A percentile compares a stretch with the other conserved stretches of the same genome.
These are phyloP conservation scores for Synergus japonicus DNA, from an alignment of 2,888 invertebrate species.

Conservation along the genomic window DNA sequence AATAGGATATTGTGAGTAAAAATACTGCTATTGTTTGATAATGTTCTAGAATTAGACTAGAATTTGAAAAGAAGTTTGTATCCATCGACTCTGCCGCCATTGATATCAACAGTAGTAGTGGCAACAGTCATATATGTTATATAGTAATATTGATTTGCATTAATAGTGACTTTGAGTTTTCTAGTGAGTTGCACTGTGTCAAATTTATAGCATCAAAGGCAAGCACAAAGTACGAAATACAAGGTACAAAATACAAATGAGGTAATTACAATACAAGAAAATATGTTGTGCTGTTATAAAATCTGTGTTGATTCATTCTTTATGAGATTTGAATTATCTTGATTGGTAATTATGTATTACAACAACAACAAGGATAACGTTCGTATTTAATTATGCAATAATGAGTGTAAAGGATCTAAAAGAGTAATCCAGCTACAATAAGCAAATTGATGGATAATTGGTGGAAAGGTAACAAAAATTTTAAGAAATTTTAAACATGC, in stretches of 20 bases:
- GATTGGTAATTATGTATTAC: not conserved
- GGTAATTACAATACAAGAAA: not conserved
- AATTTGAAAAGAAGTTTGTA: not conserved
- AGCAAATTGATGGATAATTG: no score
- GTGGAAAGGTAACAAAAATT: not conserved
- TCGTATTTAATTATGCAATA: not conserved
- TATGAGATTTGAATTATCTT: not conserved
- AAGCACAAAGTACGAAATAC: not conserved
- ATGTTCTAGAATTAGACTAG: not conserved
- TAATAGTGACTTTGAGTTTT: not conserved
- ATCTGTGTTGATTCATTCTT: not conserved
- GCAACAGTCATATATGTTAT: conserved; percentile 4
- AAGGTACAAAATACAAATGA: not conserved
- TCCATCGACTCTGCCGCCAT: conserved; percentile 11
- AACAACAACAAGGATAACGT: conserved; percentile 13
- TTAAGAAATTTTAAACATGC: not conserved
- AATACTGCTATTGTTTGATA: not conserved
- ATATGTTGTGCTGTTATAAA: conserved; percentile 2
- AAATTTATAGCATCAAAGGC: not conserved
- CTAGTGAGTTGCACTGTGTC: not conserved
- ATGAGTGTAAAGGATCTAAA: not conserved
- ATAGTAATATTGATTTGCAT: not conserved
- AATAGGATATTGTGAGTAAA: not conserved
- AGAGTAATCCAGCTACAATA: not conserved
- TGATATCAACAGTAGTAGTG: conserved; percentile 39